Conservation (phyloP, 2,797 vertebrate species). For the Peromyscus aztecus region DNA sequence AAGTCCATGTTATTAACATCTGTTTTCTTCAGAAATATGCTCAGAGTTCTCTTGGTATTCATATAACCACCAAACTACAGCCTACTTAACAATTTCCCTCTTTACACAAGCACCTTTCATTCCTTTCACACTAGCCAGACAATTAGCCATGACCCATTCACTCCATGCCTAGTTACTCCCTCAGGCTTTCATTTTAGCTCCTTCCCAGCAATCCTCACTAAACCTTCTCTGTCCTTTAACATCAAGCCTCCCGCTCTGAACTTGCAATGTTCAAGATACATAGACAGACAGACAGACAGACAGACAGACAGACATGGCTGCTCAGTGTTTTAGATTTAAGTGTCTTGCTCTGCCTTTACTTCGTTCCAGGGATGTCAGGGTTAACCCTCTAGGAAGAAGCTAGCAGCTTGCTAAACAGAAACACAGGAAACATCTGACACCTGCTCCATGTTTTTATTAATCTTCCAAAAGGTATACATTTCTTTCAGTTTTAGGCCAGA, state of each 20-base stretch:
- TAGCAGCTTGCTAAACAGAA: background rate
- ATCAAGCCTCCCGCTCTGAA: slow-evolving; percentile 3
- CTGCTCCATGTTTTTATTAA: background rate
- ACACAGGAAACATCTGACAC: background rate
- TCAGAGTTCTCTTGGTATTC: slow-evolving; percentile 21
- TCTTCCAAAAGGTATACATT: slow-evolving; percentile 38
- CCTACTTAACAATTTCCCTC: background rate
- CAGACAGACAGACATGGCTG: background rate
- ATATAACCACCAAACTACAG: background rate
- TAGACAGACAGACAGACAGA: background rate
- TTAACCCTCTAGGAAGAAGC: background rate
- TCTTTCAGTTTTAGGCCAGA: slow-evolving; percentile 41
- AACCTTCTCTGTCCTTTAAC: slow-evolving; percentile 4
- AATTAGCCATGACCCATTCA: background rate
- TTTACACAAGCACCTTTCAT: background rate
- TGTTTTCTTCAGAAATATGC: background rate
- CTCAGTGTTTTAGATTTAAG: background rate
- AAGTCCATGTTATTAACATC: background rate
- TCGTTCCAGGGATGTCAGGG: background rate
- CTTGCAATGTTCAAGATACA: background rate
- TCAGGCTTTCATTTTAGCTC: background rate
- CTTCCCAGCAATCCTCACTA: background rate
- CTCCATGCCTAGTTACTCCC: background rate
- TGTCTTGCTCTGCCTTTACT: background rate
- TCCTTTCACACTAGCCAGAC: background rate